A percentile compares a stretch with the other conserved stretches of the same genome.
phyloP scores from a whole-genome alignment of 1,140 invertebrate species.

The Drosophila melanica region DNA sequence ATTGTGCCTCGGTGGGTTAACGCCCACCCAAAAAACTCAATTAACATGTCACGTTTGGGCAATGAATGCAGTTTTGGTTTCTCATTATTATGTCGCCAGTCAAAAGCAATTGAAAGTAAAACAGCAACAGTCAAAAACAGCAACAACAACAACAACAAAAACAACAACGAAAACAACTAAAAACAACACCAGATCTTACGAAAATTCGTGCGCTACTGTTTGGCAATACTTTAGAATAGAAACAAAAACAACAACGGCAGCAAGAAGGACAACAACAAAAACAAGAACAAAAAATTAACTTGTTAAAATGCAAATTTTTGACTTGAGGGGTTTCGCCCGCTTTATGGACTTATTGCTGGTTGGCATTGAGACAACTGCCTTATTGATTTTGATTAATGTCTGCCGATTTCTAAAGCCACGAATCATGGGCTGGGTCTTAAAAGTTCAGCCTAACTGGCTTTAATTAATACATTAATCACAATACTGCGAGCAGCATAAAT shows the following conservation, averaged over 20 bases:
- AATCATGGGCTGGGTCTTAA: constrained; percentile 65
- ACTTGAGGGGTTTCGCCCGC: constrained; percentile 59
- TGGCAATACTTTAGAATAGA: constrained; percentile 62
- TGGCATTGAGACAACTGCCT: constrained; percentile 72
- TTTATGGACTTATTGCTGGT: constrained; percentile 51
- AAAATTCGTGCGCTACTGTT: constrained; percentile 78
- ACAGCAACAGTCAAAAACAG: constrained; percentile 30
- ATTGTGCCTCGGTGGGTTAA: constrained; percentile 56
- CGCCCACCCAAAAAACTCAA: constrained; percentile 72
- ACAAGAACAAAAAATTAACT: constrained; percentile 66
- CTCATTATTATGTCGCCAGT: constrained; percentile 79
- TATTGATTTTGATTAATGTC: constrained; percentile 81
- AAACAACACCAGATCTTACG: constrained; percentile 36
- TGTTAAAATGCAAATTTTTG: constrained; percentile 81
- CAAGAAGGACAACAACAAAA: constrained; percentile 39
- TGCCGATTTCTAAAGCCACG: constrained; percentile 60
- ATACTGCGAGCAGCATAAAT: constrained; percentile 20
- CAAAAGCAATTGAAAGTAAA: constrained; percentile 77
- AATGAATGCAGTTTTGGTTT: constrained; percentile 71
- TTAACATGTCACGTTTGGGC: constrained; percentile 79
- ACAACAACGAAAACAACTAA: constrained; percentile 28
- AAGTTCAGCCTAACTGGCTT: constrained; percentile 51
- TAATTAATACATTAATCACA: constrained; percentile 79
- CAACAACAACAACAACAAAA: constrained; percentile 22
- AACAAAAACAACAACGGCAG: constrained; percentile 28